Evolutionary conservation across 2,888 invertebrate species (phyloP).

Genomic region (Cheilosia vulpina): DNA sequence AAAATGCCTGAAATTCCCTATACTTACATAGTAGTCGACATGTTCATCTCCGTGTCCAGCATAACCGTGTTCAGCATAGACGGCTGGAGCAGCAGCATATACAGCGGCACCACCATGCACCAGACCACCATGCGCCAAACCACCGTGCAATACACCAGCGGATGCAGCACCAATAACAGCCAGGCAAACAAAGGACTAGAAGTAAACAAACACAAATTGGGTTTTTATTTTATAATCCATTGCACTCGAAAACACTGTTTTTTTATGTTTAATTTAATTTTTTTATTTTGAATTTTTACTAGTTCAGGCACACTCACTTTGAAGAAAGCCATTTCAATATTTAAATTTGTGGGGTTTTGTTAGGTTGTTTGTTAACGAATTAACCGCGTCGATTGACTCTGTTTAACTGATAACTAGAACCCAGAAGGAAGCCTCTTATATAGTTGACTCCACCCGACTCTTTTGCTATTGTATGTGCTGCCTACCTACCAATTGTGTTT

Average conservation of each 20-base stretch:
- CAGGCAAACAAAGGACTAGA: constrained; percentile 82
- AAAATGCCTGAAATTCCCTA: neutral
- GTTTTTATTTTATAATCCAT: constrained; percentile 27
- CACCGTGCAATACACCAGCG: constrained; percentile 81
- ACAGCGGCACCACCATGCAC: constrained; percentile 79
- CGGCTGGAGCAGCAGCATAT: constrained; percentile 80
- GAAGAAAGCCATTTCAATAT: constrained; percentile 82
- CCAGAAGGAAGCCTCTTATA: constrained; percentile 83
- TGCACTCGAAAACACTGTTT: constrained; percentile 38
- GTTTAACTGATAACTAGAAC: constrained; percentile 84
- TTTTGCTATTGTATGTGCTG: constrained; percentile 38
- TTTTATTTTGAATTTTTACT: too few relatives aligned
- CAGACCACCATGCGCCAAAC: constrained; percentile 53
- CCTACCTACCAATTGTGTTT: constrained; percentile 61
- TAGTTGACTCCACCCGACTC: constrained; percentile 83
- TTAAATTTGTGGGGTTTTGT: constrained; percentile 74
- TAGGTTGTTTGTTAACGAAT: constrained; percentile 71
- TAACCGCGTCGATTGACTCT: constrained; percentile 81
- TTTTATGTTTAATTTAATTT: neutral
- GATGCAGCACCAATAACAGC: constrained; percentile 83
- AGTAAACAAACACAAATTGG: constrained; percentile 61
- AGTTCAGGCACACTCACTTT: constrained; percentile 81
- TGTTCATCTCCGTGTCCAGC: constrained; percentile 79
- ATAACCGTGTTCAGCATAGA: constrained; percentile 77
- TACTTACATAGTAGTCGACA: constrained; percentile 83